These are phyloP conservation scores for Hipposideros armiger DNA, from an alignment of 2,113 vertebrate genomes.

Conservation along the genomic window DNA sequence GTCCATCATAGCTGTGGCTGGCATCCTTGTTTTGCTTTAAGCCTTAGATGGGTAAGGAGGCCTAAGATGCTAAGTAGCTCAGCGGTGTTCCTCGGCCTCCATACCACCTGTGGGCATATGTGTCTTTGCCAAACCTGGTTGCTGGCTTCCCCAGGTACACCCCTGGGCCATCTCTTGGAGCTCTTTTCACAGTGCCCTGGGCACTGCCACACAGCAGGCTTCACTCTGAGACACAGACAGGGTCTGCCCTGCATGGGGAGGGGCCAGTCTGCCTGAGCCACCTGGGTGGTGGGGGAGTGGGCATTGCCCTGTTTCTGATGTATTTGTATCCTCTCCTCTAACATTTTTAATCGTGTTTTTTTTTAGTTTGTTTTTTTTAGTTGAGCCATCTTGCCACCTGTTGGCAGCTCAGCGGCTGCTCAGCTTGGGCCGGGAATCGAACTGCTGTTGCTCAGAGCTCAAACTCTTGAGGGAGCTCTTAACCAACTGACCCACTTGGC, in stretches of 20 bases:
- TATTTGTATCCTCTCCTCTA: not conserved
- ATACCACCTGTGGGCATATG: fast-evolving
- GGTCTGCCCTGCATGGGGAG: not conserved
- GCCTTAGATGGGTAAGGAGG: not conserved
- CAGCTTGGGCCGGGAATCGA: too few relatives aligned
- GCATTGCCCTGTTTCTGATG: not conserved
- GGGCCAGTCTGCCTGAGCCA: fast-evolving
- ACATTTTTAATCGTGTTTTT: not conserved
- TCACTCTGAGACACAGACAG: not conserved
- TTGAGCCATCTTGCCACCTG: too few relatives aligned
- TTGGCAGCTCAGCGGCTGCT: too few relatives aligned
- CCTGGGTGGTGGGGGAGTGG: too few relatives aligned
- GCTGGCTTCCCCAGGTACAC: not conserved
- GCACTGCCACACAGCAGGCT: too few relatives aligned
- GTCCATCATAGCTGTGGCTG: not conserved
- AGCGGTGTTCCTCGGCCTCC: not conserved
- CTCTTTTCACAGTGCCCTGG: not conserved
- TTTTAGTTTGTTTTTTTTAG: not conserved
- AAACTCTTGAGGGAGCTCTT: too few relatives aligned
- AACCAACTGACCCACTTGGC: too few relatives aligned
- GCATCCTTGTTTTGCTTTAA: not conserved
- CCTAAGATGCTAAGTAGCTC: not conserved
- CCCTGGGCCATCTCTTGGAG: not conserved
- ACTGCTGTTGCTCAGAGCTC: too few relatives aligned
- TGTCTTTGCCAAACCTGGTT: not conserved